Evolutionary conservation across 2,113 vertebrate species (phyloP), one percentile per base, ranked within the genome.

Genomic region (Oreochromis niloticus): DNA sequence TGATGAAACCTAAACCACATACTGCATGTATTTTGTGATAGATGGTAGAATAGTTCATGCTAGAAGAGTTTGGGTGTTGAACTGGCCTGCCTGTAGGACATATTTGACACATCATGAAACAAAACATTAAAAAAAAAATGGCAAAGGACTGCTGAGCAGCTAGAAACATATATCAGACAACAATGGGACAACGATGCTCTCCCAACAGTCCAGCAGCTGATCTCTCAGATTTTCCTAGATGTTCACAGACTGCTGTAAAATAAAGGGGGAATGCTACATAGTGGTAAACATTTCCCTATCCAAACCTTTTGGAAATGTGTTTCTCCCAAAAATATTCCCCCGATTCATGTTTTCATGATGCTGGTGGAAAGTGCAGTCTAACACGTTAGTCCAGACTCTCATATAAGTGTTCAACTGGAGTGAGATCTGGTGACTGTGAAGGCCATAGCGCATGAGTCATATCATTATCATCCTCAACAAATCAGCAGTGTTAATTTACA

Each of bases 291-390:
- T 63, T 32, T 19, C 17, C 34, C 63, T 68, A 10, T 68, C 19
- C 63, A 13, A 41, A 39, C 19, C 10, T 22, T 39, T 43, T 71
- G 36, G 36, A 71, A 41, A 24, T 13, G 1, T 43, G n/a, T 24
- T 71, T 71, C 66, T 43, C 39, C 36, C 36, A 1, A 24, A 16
- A 41, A 24, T 43, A 6, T 43, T 16, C 1, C 39, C 1, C 1
- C 0, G 0, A 0, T 43, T 43, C 5, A 9, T 43, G 66, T 71
- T 71, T 43, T 43, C 4, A 71, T 43, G 39, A 71, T 71, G 7
- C n/a, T 43, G 39, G n/a, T 71, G 36, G 66, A 71, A 71, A 71
- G n/a, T 24, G 22, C n/a, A 0, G 19, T 6, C 22, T 73, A 46
- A 43, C 66, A 46, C 39, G 3, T 66, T 66, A 66, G 61, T 71